These are phyloP conservation scores for Callimorpha dominula DNA, from an alignment of 2,888 invertebrate genomes.

Conservation along the genomic window DNA sequence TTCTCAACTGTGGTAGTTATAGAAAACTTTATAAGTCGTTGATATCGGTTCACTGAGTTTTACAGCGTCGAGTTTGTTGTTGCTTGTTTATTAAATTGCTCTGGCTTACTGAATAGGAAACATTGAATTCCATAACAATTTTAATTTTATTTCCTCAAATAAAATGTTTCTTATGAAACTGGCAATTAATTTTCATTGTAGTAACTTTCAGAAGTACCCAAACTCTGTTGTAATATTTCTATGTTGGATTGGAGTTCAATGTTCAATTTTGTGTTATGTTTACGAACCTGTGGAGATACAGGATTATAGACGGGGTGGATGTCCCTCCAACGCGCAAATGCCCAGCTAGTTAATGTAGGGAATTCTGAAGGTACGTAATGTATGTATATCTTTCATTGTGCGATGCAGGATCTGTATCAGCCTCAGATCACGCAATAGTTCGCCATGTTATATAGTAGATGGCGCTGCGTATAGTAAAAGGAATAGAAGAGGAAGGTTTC, in stretches of 20 bases:
- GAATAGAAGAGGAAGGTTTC: too few relatives aligned
- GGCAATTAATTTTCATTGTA: background rate
- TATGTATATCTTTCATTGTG: too few relatives aligned
- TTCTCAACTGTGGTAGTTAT: background rate
- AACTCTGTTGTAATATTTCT: background rate
- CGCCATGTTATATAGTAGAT: too few relatives aligned
- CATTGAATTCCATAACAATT: conserved; percentile 7
- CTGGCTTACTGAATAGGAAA: conserved; percentile 12
- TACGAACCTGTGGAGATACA: background rate
- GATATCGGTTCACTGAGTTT: conserved; percentile 1
- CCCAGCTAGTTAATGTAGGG: too few relatives aligned
- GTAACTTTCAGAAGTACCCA: background rate
- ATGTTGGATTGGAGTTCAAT: background rate
- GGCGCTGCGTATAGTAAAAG: too few relatives aligned
- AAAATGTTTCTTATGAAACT: background rate
- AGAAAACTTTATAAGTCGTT: conserved; percentile 1
- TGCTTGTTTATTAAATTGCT: conserved; percentile 13
- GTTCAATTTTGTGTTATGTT: background rate
- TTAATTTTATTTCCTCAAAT: background rate
- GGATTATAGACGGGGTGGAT: background rate
- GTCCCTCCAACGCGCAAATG: too few relatives aligned
- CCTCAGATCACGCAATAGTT: too few relatives aligned
- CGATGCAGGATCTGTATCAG: too few relatives aligned
- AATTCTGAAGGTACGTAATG: too few relatives aligned
- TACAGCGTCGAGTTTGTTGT: conserved; percentile 1